phyloP scores from a whole-genome alignment of 2,888 invertebrate genomes.

The Drepana falcataria region DNA sequence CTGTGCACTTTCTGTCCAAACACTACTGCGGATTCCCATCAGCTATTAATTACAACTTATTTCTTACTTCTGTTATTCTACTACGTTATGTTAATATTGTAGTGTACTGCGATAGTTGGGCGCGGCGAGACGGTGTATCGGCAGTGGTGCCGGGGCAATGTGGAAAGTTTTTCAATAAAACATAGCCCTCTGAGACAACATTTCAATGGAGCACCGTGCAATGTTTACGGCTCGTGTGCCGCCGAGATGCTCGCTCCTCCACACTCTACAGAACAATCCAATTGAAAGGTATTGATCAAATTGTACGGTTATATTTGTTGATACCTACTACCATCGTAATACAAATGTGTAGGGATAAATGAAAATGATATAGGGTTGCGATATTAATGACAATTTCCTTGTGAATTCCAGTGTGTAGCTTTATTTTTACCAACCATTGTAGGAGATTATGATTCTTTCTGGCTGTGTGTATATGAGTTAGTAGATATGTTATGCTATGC shows the following conservation, averaged over 20 bases:
- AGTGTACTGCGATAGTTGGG: background rate
- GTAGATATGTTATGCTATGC: too few species aligned
- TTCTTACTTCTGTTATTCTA: background rate
- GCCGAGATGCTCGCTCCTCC: conserved; percentile 28
- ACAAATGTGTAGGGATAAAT: too few species aligned
- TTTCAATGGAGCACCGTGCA: conserved; percentile 63
- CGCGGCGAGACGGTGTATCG: conserved; percentile 22
- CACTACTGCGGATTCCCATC: conserved; percentile 13
- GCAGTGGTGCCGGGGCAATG: conserved; percentile 31
- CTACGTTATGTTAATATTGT: conserved; percentile 5
- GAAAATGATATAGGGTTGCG: too few species aligned
- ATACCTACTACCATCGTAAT: background rate
- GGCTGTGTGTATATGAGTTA: too few species aligned
- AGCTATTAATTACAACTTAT: conserved; percentile 22
- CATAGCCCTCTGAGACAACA: conserved; percentile 69
- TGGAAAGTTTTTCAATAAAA: conserved; percentile 75
- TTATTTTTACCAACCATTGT: too few species aligned
- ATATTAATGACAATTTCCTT: too few species aligned
- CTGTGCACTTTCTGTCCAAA: conserved; percentile 56
- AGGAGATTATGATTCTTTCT: too few species aligned
- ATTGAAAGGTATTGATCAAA: conserved; percentile 61
- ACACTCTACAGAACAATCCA: conserved; percentile 55
- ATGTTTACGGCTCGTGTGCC: conserved; percentile 59
- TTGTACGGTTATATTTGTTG: conserved; percentile 29
- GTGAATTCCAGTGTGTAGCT: too few species aligned